Evolutionary conservation across 2,113 vertebrate species (phyloP).

Genomic region (Calypte anna): DNA sequence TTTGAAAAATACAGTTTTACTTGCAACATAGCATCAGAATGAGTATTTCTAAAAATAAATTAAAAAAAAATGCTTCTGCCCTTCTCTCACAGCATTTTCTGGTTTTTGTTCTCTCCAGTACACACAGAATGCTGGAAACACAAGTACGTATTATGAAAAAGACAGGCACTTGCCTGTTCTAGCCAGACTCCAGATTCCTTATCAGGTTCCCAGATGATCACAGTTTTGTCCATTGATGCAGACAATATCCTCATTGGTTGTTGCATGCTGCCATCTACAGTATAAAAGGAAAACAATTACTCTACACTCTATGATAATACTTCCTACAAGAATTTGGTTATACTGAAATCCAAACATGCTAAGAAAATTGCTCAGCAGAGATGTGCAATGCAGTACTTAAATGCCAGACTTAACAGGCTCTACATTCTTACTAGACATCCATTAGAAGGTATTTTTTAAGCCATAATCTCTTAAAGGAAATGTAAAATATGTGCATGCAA

Average conservation of each 20-base stretch:
- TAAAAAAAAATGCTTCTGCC: background rate
- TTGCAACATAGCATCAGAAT: background rate
- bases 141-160: background rate
- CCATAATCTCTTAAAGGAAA: background rate
- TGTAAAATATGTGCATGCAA: background rate
- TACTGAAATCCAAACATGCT: background rate
- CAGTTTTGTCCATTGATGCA: constrained; percentile 97
- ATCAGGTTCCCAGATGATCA: constrained; percentile 96
- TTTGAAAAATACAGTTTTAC: background rate
- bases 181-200: constrained; percentile 94
- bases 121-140: accelerated
- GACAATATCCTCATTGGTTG: constrained; percentile 90
- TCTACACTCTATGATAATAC: background rate
- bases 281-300: constrained; percentile 64
- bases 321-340: background rate
- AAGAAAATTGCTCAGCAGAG: background rate
- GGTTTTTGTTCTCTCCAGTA: background rate
- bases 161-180: constrained; percentile 84
- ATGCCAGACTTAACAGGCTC: background rate
- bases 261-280: constrained; percentile 85
- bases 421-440: background rate
- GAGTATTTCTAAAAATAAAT: background rate
- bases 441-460: background rate
- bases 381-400: background rate
- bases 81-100: background rate